A percentile compares a stretch with the other conserved stretches of the same genome.
phyloP scores from a whole-genome alignment of 2,113 vertebrate genomes.

The Beaufortia kweichowensis region DNA sequence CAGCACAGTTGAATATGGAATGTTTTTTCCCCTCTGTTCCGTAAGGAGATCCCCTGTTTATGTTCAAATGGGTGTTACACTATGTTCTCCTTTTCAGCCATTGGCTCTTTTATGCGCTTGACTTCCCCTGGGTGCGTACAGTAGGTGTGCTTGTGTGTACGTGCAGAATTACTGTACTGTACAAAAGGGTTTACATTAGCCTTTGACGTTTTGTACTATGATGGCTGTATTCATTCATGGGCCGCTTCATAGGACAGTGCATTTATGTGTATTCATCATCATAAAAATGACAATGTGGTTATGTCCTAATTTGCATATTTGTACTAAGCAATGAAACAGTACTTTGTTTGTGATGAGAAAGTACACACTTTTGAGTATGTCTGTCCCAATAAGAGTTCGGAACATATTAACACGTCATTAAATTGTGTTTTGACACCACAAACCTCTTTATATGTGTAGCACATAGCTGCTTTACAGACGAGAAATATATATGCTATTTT shows the following conservation, averaged over 20 bases:
- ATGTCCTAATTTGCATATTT: background rate
- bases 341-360: too few relatives aligned
- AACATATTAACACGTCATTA: too few relatives aligned
- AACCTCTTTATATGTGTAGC: too few relatives aligned
- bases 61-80: constrained; percentile 66
- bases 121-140: constrained; percentile 30
- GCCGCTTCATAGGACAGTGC: background rate
- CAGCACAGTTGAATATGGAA: constrained; percentile 58
- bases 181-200: background rate
- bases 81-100: constrained; percentile 62
- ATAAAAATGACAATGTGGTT: background rate
- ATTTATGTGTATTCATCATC: background rate
- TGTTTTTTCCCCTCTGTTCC: constrained; percentile 61
- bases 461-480: too few relatives aligned
- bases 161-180: background rate
- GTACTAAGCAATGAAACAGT: background rate
- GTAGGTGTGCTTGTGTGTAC: constrained; percentile 19
- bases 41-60: constrained; percentile 72
- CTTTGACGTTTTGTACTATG: background rate
- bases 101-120: constrained; percentile 63
- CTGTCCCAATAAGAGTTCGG: too few relatives aligned
- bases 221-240: background rate
- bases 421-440: too few relatives aligned
- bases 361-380: too few relatives aligned
- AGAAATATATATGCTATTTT: too few relatives aligned